phyloP scores from a whole-genome alignment of 2,113 vertebrate genomes.

The Sardina pilchardus region DNA sequence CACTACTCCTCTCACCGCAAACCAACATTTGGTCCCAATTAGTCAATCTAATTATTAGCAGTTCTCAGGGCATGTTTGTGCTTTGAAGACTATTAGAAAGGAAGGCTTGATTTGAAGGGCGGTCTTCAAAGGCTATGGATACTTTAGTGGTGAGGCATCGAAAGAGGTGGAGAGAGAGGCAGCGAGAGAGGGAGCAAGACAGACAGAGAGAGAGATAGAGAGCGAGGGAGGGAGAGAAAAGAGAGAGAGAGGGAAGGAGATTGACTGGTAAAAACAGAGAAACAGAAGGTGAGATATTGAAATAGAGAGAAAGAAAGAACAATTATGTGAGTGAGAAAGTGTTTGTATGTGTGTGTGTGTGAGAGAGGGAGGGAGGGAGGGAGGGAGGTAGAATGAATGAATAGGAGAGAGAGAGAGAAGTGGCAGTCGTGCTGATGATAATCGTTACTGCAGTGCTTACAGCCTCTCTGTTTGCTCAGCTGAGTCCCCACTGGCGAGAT shows the following conservation, averaged over 20 bases:
- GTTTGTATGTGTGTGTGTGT: neutral
- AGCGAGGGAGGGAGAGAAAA: neutral
- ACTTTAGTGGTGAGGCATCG: neutral
- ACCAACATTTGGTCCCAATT: conserved; percentile 25
- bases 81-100: conserved; percentile 9
- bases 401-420: neutral
- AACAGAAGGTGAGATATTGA: neutral
- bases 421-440: neutral
- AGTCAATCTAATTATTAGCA: neutral
- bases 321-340: neutral
- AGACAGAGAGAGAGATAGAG: neutral
- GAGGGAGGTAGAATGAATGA: too few species aligned
- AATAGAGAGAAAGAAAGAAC: neutral
- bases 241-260: neutral
- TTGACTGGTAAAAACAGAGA: neutral
- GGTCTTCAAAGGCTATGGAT: neutral
- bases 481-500: neutral
- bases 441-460: conserved; percentile 7
- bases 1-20: neutral
- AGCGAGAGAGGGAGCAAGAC: neutral
- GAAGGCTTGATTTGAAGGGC: neutral
- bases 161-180: neutral
- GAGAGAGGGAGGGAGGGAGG: too few species aligned
- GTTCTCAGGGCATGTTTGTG: conserved; percentile 7
- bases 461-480: conserved; percentile 11